These are phyloP conservation scores for Tauraco erythrolophus DNA, from an alignment of 2,113 vertebrate species.

Conservation along the genomic window DNA sequence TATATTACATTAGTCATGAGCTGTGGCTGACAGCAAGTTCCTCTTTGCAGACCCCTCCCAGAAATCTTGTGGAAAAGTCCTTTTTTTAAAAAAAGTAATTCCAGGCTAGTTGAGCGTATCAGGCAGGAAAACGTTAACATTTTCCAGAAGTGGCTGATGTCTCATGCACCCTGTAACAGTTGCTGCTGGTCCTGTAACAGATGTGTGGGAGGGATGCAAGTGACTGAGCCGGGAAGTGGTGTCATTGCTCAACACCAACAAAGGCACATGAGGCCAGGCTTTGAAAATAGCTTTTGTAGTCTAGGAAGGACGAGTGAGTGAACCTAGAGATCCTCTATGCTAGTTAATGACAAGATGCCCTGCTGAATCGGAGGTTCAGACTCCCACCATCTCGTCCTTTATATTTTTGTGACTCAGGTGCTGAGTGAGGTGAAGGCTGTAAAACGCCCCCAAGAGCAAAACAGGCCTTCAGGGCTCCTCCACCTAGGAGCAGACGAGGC, in stretches of 20 bases:
- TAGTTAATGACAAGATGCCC: not conserved
- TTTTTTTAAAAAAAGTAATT: conserved; percentile 1
- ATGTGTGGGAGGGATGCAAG: conserved; percentile 16
- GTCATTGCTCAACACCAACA: conserved; percentile 3
- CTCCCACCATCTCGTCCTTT: not conserved
- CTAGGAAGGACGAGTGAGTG: not conserved
- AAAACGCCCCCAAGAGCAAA: not conserved
- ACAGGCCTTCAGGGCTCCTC: not conserved
- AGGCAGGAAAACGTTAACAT: conserved; percentile 71
- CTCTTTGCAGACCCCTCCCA: conserved; percentile 17
- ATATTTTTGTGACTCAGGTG: not conserved
- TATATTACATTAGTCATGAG: conserved; percentile 64
- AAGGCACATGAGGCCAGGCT: not conserved
- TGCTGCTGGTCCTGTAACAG: not conserved
- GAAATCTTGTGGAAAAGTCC: conserved; percentile 30
- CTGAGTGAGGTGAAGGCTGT: not conserved
- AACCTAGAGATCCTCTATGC: not conserved
- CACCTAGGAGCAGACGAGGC: not conserved
- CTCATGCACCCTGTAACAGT: conserved; percentile 37
- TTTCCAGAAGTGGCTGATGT: conserved; percentile 68
- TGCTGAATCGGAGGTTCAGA: not conserved
- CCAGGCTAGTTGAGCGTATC: conserved; percentile 26
- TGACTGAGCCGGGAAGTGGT: not conserved
- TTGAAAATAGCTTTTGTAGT: conserved; percentile 8
- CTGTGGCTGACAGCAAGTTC: conserved; percentile 49